A percentile compares a stretch with the other conserved stretches of the same genome.
phyloP scores from a whole-genome alignment of 2,888 invertebrate species.

The Euspilapteryx auroguttella region DNA sequence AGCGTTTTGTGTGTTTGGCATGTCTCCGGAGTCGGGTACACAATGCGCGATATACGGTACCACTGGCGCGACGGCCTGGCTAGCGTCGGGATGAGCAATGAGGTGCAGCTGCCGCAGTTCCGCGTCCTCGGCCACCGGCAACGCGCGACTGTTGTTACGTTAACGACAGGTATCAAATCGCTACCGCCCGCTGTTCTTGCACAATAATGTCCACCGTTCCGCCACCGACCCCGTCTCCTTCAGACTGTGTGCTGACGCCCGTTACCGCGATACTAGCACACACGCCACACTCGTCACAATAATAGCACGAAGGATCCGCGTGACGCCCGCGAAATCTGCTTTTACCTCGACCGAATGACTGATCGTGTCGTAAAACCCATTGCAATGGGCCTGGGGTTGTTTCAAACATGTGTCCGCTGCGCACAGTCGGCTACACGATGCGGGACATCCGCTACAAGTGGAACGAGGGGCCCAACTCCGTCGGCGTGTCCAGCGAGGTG shows the following conservation, averaged over 20 bases:
- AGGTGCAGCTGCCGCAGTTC: conserved; percentile 96
- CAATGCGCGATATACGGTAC: conserved; percentile 97
- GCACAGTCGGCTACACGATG: conserved; percentile 96
- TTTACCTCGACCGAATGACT: conserved; percentile 45
- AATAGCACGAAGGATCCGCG: conserved; percentile 44
- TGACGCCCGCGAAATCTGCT: conserved; percentile 38
- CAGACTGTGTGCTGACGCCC: conserved; percentile 48
- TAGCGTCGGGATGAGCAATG: conserved; percentile 94
- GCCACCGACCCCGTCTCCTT: conserved; percentile 53
- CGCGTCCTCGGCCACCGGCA: conserved; percentile 95
- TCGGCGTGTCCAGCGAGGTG: conserved; percentile 94
- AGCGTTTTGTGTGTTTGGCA: conserved; percentile 62
- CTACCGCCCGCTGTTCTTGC: conserved; percentile 35
- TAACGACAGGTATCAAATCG: conserved; percentile 87
- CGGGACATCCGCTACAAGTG: conserved; percentile 97
- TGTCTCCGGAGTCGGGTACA: conserved; percentile 88
- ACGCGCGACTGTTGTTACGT: conserved; percentile 90
- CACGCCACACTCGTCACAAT: conserved; percentile 44
- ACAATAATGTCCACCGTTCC: conserved; percentile 33
- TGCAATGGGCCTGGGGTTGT: conserved; percentile 58
- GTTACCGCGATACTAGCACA: conserved; percentile 49
- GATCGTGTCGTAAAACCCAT: conserved; percentile 55
- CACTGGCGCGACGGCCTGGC: conserved; percentile 92
- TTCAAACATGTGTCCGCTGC: conserved; percentile 48
- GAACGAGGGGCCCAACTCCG: conserved; percentile 94